Base-by-base conservation (phyloP, 2,797 vertebrate species). In the Podarcis siculus region DNA sequence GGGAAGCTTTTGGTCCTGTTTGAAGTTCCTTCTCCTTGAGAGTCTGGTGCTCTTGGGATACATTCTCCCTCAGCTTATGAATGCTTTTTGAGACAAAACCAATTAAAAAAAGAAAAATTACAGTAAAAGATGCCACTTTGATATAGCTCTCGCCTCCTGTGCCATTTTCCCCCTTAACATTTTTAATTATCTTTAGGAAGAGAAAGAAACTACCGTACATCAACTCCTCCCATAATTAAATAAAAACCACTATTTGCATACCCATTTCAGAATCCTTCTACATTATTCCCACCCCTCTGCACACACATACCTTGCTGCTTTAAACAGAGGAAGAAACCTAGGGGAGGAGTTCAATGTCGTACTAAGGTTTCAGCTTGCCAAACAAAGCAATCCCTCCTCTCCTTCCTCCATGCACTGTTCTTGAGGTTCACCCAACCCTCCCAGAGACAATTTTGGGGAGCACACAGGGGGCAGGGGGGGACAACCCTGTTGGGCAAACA, bases 11-110 rank as follows among this genome's bases (percentile, higher is more conserved):
- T 19, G 99, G 98, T 94, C 98, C 98, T 0, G 89, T 94, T 2
- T 98, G 97, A 86, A 98, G 92, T 92, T 99, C 99, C 91, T 98
- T 98, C 96, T 98, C 97, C 96, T 98, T 99, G 93, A 98, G 95
- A 82, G 90, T 96, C 89, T 97, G 97, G 93, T 99, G 99, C 75
- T 99, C 99, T 4, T 98, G 97, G 0, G 97, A 99, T 42, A 99
- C 99, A 0, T 98, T 98, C 91, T 98, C 97, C 69, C 99, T 97
- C 94, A 99, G 97, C 69, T 92, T 94, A 89, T 99, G 97, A 92
- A 99, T 98, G 72, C 99, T 99, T 64, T 0, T 83, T 87, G 91
- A 83, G 80, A 92, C 15, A 88, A 79, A 92, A 64, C 86, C 19
- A 2, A 21, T 15, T 15, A 73, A 64, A 80, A 19, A 58, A 3